A percentile compares a stretch with the other conserved stretches of the same genome.
Conservation (phyloP, 2,797 vertebrate species). For the Pelodytes ibericus region DNA sequence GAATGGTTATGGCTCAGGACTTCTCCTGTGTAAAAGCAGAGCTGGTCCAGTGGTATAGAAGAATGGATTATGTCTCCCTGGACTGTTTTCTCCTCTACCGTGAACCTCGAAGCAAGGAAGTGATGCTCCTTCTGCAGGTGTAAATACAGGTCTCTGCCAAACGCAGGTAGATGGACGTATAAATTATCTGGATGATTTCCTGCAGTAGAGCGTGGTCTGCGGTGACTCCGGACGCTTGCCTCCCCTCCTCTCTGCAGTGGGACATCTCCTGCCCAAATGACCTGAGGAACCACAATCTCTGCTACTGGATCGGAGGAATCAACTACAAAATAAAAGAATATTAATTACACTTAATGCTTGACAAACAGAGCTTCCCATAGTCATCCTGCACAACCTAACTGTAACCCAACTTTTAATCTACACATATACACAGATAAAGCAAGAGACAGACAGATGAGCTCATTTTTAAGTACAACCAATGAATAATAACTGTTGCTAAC, state of each 20-base stretch:
- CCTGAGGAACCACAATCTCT: slow-evolving; percentile 72
- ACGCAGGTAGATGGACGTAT: slow-evolving; percentile 81
- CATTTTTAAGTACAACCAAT: too few species aligned
- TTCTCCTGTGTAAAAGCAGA: slow-evolving; percentile 88
- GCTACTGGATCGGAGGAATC: slow-evolving; percentile 25
- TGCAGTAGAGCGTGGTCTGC: slow-evolving; percentile 39
- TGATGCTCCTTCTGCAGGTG: slow-evolving; percentile 77
- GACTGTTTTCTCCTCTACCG: slow-evolving; percentile 73
- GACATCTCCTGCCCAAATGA: slow-evolving; percentile 63
- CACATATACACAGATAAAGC: not conserved
- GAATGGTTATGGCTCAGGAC: slow-evolving; percentile 84
- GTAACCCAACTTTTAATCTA: too few species aligned
- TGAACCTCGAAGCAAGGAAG: slow-evolving; percentile 81
- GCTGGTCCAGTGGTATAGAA: slow-evolving; percentile 58
- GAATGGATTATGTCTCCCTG: slow-evolving; percentile 22
- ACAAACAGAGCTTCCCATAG: not conserved
- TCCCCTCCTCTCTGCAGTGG: slow-evolving; percentile 59
- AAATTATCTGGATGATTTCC: slow-evolving; percentile 64
- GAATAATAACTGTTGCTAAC: too few species aligned
- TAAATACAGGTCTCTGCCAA: slow-evolving; percentile 79
- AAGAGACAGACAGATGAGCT: too few species aligned
- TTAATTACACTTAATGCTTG: not conserved
- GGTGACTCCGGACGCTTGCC: slow-evolving; percentile 58
- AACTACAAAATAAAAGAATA: slow-evolving; percentile 35
- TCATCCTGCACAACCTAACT: not conserved